phyloP scores from a whole-genome alignment of 1,140 invertebrate genomes.

The Rhizoglyphus robini region DNA sequence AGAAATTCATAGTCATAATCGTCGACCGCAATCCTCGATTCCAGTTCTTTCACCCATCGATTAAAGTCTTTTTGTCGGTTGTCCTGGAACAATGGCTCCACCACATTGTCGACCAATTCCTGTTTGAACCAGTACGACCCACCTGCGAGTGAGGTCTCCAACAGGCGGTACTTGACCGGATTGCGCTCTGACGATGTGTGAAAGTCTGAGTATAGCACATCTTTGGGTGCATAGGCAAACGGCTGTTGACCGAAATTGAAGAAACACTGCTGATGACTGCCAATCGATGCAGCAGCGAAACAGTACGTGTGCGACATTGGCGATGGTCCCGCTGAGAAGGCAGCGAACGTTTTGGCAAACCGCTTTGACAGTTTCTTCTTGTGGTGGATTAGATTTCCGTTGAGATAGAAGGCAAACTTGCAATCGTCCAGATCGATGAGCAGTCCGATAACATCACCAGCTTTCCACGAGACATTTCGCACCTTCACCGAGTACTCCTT shows the following conservation, averaged over 20 bases:
- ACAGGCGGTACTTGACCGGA: not conserved
- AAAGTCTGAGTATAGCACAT: not conserved
- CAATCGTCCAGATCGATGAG: not conserved
- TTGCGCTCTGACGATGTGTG: not conserved
- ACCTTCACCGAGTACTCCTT: not conserved
- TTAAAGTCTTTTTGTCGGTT: not conserved
- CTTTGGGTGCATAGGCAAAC: not conserved
- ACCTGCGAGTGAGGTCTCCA: not conserved
- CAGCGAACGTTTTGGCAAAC: not conserved
- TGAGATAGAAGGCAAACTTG: not conserved
- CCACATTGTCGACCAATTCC: not conserved
- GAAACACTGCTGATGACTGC: not conserved
- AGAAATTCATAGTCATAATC: conserved; percentile 2
- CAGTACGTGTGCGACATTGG: not conserved
- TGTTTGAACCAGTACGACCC: conserved; percentile 2
- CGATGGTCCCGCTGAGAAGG: too few relatives aligned
- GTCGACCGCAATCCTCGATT: not conserved
- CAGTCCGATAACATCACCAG: not conserved
- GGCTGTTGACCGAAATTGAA: conserved; percentile 5
- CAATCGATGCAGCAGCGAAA: not conserved
- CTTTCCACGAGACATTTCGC: not conserved
- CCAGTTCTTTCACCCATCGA: conserved; percentile 3
- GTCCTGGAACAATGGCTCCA: not conserved
- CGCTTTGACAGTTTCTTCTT: not conserved
- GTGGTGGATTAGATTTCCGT: not conserved